Percentiles rank a stretch among this genome's conserved stretches.
phyloP scores from a whole-genome alignment of 2,888 invertebrate species.

The Gandaritis pyraliata region DNA sequence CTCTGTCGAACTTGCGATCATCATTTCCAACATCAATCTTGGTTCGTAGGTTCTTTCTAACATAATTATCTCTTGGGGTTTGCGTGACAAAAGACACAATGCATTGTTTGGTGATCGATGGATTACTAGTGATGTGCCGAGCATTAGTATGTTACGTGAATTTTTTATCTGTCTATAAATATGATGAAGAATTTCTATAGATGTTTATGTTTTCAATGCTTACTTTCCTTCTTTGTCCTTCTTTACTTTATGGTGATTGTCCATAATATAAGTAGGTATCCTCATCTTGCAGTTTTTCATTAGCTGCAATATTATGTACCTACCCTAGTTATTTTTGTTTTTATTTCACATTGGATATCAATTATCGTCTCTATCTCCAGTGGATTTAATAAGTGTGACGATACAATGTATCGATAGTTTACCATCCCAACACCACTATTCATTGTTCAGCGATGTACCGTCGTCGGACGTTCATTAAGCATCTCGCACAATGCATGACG shows the following conservation, averaged over 20 bases:
- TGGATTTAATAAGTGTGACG: neutral
- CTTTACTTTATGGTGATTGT: no score
- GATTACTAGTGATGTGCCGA: constrained; percentile 26
- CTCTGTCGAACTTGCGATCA: constrained; percentile 33
- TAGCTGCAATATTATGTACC: no score
- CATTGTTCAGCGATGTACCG: constrained; percentile 50
- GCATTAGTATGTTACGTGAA: neutral
- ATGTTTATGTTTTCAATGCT: no score
- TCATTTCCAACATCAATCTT: constrained; percentile 40
- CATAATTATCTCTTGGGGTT: constrained; percentile 44
- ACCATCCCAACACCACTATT: constrained; percentile 34
- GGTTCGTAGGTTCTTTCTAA: constrained; percentile 41
- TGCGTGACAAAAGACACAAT: constrained; percentile 44
- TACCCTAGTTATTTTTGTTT: no score
- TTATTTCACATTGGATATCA: neutral
- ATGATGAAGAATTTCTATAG: no score
- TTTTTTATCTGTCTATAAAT: neutral
- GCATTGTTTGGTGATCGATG: constrained; percentile 44
- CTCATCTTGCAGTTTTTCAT: no score
- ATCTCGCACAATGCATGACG: constrained; percentile 48
- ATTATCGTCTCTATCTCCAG: neutral
- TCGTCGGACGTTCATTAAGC: constrained; percentile 54
- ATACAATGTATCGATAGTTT: constrained; percentile 14
- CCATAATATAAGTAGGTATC: no score
- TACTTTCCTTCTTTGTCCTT: no score